phyloP scores from a whole-genome alignment of 1,140 invertebrate species.

The Caenorhabditis brenneri region DNA sequence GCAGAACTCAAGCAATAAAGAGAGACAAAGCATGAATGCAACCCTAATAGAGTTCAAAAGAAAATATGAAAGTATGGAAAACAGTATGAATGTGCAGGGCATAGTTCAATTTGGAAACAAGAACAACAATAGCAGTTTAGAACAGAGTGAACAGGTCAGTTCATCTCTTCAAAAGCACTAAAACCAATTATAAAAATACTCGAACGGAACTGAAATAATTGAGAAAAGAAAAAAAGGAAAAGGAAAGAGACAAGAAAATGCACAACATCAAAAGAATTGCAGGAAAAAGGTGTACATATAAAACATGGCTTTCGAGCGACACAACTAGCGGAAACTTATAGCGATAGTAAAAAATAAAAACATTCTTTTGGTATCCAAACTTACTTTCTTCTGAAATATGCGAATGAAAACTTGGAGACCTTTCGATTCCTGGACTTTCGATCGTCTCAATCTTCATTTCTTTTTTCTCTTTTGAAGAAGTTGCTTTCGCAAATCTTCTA shows the following conservation, averaged over 20 bases:
- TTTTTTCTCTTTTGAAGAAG: slow-evolving; percentile 18
- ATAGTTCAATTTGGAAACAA: too few species aligned
- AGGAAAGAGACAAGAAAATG: not conserved
- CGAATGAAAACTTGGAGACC: slow-evolving; percentile 41
- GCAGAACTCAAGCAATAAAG: too few species aligned
- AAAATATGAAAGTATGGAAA: too few species aligned
- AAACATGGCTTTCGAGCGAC: not conserved
- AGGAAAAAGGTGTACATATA: not conserved
- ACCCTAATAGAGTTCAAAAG: too few species aligned
- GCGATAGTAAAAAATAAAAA: slow-evolving; percentile 12
- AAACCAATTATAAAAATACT: too few species aligned
- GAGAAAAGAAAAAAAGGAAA: too few species aligned
- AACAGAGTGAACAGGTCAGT: too few species aligned
- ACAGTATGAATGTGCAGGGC: too few species aligned
- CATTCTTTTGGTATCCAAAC: not conserved
- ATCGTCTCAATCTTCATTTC: not conserved
- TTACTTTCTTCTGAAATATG: slow-evolving; percentile 51
- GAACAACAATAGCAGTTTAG: too few species aligned
- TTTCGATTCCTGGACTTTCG: not conserved
- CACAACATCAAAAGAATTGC: not conserved
- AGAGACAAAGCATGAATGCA: too few species aligned
- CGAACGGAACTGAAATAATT: too few species aligned
- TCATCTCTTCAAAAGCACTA: too few species aligned
- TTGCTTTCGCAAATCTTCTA: slow-evolving; percentile 46
- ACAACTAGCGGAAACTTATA: slow-evolving; percentile 28